Conservation (phyloP, 2,113 vertebrate species). For the Macrotus californicus region DNA sequence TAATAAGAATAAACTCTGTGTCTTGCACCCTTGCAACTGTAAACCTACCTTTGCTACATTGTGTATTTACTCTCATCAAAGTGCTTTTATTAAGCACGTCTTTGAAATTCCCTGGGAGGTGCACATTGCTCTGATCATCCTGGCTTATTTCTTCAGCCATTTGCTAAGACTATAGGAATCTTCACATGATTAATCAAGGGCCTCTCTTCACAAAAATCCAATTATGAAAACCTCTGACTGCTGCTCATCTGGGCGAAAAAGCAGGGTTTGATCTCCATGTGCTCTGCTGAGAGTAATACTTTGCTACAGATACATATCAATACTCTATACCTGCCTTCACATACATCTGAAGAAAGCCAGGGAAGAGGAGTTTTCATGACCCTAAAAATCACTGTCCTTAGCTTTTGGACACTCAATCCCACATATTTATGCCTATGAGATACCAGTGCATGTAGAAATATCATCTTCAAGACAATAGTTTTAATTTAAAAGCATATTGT, state of each 20-base stretch:
- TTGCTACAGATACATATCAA: slow-evolving; percentile 53
- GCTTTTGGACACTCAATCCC: neutral
- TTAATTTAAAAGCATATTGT: neutral
- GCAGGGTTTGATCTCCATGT: slow-evolving; percentile 55
- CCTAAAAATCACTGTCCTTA: slow-evolving; percentile 16
- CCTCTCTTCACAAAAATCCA: slow-evolving; percentile 51
- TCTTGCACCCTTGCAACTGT: neutral
- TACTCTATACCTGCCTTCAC: slow-evolving; percentile 53
- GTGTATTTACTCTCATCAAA: slow-evolving; percentile 16
- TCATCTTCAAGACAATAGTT: neutral
- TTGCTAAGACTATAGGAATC: slow-evolving; percentile 31
- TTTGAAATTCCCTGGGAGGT: slow-evolving; percentile 48
- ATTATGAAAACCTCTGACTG: slow-evolving; percentile 61
- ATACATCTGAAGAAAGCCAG: slow-evolving; percentile 9
- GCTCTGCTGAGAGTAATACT: slow-evolving; percentile 53
- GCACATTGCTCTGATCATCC: slow-evolving; percentile 21
- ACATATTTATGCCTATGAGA: neutral
- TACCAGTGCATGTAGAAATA: neutral
- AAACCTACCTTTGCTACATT: neutral
- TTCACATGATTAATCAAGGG: slow-evolving; percentile 45
- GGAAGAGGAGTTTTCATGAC: slow-evolving; percentile 27
- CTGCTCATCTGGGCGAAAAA: slow-evolving; percentile 49
- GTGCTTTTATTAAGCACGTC: neutral
- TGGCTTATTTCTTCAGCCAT: slow-evolving; percentile 24
- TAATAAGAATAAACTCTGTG: neutral